Evolutionary conservation across 2,113 vertebrate genomes (phyloP), one percentile per base, ranked within the genome.

Genomic region (Anarrhichthys ocellatus): DNA sequence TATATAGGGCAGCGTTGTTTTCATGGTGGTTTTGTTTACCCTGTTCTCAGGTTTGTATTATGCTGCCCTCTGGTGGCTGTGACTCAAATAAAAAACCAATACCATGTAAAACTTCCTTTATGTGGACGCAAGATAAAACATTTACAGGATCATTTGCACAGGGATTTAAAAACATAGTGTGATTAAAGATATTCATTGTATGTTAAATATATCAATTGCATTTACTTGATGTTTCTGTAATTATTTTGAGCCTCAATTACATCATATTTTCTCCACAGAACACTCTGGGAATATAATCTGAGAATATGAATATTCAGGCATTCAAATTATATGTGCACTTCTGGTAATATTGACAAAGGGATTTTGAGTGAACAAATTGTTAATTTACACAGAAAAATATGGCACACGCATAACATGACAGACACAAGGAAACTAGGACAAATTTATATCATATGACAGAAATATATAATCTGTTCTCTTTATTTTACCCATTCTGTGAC

Each of bases 51-150:
- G 2, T 62, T 82, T 88, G 86, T 91, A 29, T 73, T 22, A 64
- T 87, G 89, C 92, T 91, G 85, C 91, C 87, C 80, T 89, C 94
- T 94, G 77, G 88, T 91, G 94, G 50, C 18, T 0, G 8, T 22
- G 14, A 66, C 15, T 42, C 9, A 20, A 48, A 27, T 27, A 15
- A n/a, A 22, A 52, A 64, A 6, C 6, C 9, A 20, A 46, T 13
- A n/a, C 3, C 1, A 5, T 36, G 40, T 9, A 18, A 1, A 58
- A 1, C 34, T 24, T 10, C 2, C 0, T n/a, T 34, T 2, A 73
- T 27, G 11, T 29, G 38, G 32, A 70, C 59, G 3, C 13, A 24
- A 58, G 38, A 29, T n/a, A 0, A 22, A 72, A 54, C 3, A 62
- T 75, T 65, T 32, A 48, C 0, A 38, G 18, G 0, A 20, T 61